Conservation (phyloP, 2,888 invertebrate species). For the Andrena haemorrhoa region DNA sequence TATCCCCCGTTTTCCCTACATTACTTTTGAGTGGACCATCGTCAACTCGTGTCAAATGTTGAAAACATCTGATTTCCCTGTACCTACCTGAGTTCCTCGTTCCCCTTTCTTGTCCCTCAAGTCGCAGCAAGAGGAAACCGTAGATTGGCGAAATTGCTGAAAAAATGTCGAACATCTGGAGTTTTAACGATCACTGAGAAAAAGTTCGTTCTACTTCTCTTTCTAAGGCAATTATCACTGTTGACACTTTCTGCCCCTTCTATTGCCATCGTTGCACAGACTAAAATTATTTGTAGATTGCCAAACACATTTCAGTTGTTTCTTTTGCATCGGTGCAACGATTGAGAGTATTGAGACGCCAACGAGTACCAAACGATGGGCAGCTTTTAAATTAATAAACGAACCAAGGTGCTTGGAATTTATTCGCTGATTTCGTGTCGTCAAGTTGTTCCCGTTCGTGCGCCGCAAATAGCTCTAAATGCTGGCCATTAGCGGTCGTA, state of each 20-base stretch:
- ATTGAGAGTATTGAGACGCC: background rate
- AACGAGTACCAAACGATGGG: background rate
- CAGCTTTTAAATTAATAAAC: conserved; percentile 42
- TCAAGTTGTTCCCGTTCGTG: conserved; percentile 52
- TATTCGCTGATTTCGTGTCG: conserved; percentile 59
- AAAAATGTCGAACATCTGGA: conserved; percentile 14
- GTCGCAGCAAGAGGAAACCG: conserved; percentile 41
- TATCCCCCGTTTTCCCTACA: no score
- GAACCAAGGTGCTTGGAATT: conserved; percentile 49
- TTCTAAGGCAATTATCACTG: conserved; percentile 4
- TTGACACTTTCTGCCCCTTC: background rate
- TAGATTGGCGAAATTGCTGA: conserved; percentile 3
- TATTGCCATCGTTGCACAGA: background rate
- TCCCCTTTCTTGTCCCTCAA: background rate
- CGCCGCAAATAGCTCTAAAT: conserved; percentile 57
- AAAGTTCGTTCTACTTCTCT: conserved; percentile 33
- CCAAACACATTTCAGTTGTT: background rate
- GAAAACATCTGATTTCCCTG: background rate
- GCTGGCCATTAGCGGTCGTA: conserved; percentile 56
- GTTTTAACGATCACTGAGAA: conserved; percentile 40
- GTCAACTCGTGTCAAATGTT: background rate
- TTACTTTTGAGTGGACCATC: background rate
- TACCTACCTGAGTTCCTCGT: background rate
- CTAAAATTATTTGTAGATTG: background rate
- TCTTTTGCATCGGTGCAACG: background rate